A percentile compares a stretch with the other conserved stretches of the same genome.
These are phyloP conservation scores for Drosophila auraria DNA, from an alignment of 1,140 invertebrate species.

Conservation along the genomic window DNA sequence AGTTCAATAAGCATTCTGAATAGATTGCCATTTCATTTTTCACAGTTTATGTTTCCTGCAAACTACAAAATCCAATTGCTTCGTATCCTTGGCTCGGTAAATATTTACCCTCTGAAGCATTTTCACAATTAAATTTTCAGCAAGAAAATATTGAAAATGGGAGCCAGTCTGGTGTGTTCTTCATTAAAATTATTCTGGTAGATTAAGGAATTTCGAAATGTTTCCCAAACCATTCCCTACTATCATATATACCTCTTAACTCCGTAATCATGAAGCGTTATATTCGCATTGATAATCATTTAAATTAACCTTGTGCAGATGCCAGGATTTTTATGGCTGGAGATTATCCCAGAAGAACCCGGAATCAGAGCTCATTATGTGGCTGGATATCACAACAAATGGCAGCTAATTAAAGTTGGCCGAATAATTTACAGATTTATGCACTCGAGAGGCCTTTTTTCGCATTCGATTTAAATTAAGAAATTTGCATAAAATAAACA, in stretches of 20 bases:
- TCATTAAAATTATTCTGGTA: neutral
- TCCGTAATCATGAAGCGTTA: conserved; percentile 2
- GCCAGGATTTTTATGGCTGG: conserved; percentile 1
- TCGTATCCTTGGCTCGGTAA: neutral
- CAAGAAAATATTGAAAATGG: neutral
- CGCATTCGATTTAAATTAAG: conserved; percentile 33
- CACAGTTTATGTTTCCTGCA: conserved; percentile 3
- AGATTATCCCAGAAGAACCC: conserved; percentile 31
- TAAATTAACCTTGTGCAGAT: conserved; percentile 17
- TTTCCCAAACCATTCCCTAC: neutral
- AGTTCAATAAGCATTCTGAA: conserved; percentile 11
- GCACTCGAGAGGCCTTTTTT: conserved; percentile 41
- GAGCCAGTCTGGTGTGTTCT: neutral
- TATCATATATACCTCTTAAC: neutral
- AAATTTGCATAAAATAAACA: conserved; percentile 81
- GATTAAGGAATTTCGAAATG: neutral
- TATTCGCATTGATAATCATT: conserved; percentile 22
- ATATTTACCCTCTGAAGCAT: neutral
- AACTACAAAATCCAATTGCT: neutral
- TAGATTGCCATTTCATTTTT: conserved; percentile 15
- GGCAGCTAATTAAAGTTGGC: conserved; percentile 73
- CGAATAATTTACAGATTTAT: conserved; percentile 77
- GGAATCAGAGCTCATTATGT: conserved; percentile 53
- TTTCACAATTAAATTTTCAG: neutral
- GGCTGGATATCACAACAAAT: conserved; percentile 60